These are phyloP conservation scores for Adelphocoris suturalis DNA, from an alignment of 2,888 invertebrate genomes.

Conservation along the genomic window DNA sequence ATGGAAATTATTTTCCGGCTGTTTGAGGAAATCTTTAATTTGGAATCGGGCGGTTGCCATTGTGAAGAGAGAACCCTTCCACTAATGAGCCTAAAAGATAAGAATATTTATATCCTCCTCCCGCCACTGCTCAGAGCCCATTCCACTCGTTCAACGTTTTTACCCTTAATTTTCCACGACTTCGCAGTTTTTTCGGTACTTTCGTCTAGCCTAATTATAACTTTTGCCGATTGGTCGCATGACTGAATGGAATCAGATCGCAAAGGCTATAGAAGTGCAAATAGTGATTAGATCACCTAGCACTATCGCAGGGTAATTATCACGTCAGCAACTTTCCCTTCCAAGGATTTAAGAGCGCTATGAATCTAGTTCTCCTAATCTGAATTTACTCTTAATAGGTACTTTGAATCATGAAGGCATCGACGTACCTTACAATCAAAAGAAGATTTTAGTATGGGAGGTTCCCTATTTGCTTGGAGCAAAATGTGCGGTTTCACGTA, in stretches of 20 bases:
- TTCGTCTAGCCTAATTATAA: background rate
- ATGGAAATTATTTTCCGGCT: constrained; percentile 68
- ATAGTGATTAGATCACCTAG: no score
- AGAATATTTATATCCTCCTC: constrained; percentile 42
- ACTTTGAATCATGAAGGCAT: no score
- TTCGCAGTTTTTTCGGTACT: constrained; percentile 51
- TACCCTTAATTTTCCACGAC: background rate
- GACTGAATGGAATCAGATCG: background rate
- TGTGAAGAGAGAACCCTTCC: constrained; percentile 51
- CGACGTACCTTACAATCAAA: no score
- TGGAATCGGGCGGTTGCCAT: constrained; percentile 58
- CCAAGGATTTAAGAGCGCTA: no score
- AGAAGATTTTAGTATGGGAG: no score
- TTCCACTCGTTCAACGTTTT: constrained; percentile 17
- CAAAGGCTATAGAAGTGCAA: no score
- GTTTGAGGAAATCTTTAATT: constrained; percentile 70
- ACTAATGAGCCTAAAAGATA: constrained; percentile 53
- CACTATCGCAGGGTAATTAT: no score
- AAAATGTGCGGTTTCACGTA: no score
- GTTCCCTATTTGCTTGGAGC: no score
- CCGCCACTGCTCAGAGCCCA: background rate
- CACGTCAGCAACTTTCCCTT: no score
- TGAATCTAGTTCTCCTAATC: no score
- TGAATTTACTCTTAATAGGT: no score
- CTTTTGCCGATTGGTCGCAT: background rate